phyloP scores from a whole-genome alignment of 1,140 invertebrate genomes.

The Leptinotarsa texana region DNA sequence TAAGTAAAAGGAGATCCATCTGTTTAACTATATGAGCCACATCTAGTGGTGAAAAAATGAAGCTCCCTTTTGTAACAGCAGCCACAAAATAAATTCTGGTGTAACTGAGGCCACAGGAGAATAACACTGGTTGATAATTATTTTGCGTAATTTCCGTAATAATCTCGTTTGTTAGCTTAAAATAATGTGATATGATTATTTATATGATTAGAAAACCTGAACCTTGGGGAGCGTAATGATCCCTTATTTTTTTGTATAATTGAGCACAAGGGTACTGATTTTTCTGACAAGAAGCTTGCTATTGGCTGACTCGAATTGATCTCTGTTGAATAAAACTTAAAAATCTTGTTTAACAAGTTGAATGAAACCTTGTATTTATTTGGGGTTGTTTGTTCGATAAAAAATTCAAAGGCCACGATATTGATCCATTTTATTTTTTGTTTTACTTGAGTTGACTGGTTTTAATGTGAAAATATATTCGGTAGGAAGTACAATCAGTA shows the following conservation, averaged over 20 bases:
- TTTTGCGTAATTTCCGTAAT: constrained; percentile 16
- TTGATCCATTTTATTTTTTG: not conserved
- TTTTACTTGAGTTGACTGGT: constrained; percentile 5
- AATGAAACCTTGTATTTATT: not conserved
- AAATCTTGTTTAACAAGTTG: constrained; percentile 15
- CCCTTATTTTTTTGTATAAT: constrained; percentile 20
- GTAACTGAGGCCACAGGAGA: not conserved
- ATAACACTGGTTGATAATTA: constrained; percentile 9
- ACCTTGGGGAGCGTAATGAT: constrained; percentile 6
- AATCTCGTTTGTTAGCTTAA: constrained; percentile 30
- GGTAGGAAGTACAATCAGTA: constrained; percentile 7
- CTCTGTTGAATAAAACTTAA: constrained; percentile 26
- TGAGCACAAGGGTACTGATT: constrained; percentile 30
- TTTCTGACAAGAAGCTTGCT: constrained; percentile 27
- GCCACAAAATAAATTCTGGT: too few relatives aligned
- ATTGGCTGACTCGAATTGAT: constrained; percentile 30
- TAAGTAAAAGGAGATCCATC: too few relatives aligned
- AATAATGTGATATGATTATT: constrained; percentile 30
- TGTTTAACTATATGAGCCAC: too few relatives aligned
- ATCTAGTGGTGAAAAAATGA: too few relatives aligned
- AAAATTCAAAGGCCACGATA: constrained; percentile 25
- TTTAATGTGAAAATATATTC: constrained; percentile 13
- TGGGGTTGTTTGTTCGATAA: constrained; percentile 17
- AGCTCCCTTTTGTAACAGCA: too few relatives aligned
- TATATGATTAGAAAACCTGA: constrained; percentile 25